Evolutionary conservation across 1,140 invertebrate species (phyloP), one percentile per base, ranked within the genome.

Genomic region (Dendroctonus ponderosae): DNA sequence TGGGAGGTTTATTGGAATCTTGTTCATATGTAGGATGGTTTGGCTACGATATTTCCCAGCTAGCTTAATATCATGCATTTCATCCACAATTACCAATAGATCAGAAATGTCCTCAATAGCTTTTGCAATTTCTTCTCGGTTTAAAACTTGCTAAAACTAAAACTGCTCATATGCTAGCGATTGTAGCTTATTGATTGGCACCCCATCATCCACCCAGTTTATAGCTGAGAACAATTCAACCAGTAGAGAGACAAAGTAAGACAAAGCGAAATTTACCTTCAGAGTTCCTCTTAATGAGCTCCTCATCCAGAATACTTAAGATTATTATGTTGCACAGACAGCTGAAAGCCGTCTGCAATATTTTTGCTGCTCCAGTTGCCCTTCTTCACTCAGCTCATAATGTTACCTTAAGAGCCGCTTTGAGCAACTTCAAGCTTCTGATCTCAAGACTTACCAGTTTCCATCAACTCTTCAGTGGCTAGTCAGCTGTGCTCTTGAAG

Each of bases 91-190:
- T 58, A 82, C 81, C 51, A 90, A 78, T 67, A 89, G 86, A 38
- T 66, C 79, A 71, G 87, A 87, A 5, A 94, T 81, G 71, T 85
- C 84, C 49, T 86, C 85, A n/a, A 89, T 87, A 86, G 85, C 51
- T 82, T 81, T 66, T 87, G 81, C 46, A 94, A 75, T 67, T 85
- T 84, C 71, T 92, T 90, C 80, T 95, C 92, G 73, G 93, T 88
- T 61, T 89, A 85, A 54, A 85, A 88, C 80, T 93, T 93, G 48
- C n/a, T n/a, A n/a, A n/a, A n/a, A n/a, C n/a, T n/a, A n/a, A n/a
- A 86, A 87, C 38, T 86, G 84, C 79, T 94, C 92, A 74, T 87
- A 88, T 58, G 88, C 83, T 15, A 83, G 80, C 51, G 85, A 83
- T 75, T 89, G 89, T 75, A 85, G 84, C 26, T 89, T 85, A 69